These are phyloP conservation scores for Harpalus rubripes DNA, from an alignment of 2,888 invertebrate genomes.

Conservation along the genomic window DNA sequence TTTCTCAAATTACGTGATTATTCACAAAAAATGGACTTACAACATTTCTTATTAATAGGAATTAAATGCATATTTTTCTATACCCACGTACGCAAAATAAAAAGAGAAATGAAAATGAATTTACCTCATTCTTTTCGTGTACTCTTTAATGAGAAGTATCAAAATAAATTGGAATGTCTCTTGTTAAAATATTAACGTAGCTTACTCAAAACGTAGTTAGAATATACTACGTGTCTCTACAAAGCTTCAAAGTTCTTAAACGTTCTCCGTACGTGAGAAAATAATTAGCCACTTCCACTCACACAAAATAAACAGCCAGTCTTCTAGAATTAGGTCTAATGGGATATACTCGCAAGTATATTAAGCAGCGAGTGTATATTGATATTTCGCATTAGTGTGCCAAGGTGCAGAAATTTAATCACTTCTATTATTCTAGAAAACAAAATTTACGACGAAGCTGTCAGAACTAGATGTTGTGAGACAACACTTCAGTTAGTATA, in stretches of 20 bases:
- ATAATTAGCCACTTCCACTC: not conserved
- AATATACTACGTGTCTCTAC: not conserved
- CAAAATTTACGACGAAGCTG: constrained; percentile 26
- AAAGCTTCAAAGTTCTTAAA: not conserved
- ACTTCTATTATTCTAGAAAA: constrained; percentile 36
- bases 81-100: too few species aligned
- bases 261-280: not conserved
- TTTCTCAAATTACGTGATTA: too few species aligned
- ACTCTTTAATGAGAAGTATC: too few species aligned
- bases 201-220: not conserved
- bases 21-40: too few species aligned
- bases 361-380: constrained; percentile 1
- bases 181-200: not conserved
- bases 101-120: too few species aligned
- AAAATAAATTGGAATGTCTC: not conserved
- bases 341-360: not conserved
- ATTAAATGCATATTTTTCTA: too few species aligned
- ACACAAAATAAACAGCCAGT: constrained; percentile 12
- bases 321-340: constrained; percentile 14
- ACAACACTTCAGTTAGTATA: constrained; percentile 45
- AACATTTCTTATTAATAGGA: too few species aligned
- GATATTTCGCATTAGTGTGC: constrained; percentile 32
- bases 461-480: constrained; percentile 26
- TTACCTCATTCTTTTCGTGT: too few species aligned
- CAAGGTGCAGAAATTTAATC: constrained; percentile 33